Conservation (phyloP, 2,888 invertebrate species). For the Patella caerulea region DNA sequence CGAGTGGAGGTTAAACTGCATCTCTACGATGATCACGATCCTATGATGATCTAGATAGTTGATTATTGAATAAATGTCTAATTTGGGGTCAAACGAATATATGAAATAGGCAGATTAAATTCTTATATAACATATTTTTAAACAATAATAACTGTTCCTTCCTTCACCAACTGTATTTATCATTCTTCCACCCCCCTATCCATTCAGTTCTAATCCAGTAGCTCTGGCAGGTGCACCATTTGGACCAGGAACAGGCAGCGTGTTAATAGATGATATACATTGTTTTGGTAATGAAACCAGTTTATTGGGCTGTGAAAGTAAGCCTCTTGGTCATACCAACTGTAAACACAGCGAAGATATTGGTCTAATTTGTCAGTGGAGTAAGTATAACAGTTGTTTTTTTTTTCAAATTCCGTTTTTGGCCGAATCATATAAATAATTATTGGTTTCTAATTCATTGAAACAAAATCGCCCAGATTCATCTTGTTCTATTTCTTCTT, state of each 20-base stretch:
- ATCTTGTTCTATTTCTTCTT: no score
- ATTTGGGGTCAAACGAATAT: background rate
- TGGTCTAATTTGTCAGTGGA: constrained; percentile 42
- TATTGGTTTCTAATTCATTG: no score
- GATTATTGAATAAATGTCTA: no score
- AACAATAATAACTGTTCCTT: background rate
- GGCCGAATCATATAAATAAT: no score
- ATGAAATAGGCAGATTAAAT: background rate
- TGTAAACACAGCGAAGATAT: constrained; percentile 46
- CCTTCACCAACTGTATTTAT: background rate
- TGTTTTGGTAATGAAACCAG: constrained; percentile 47
- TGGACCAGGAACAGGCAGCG: constrained; percentile 44
- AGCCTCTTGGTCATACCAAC: constrained; percentile 36
- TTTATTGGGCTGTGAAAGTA: constrained; percentile 44
- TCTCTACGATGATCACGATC: no score
- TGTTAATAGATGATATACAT: constrained; percentile 47
- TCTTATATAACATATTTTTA: background rate
- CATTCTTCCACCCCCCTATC: background rate
- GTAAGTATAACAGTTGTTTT: constrained; percentile 26
- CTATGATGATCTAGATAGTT: no score
- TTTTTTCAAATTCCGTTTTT: no score
- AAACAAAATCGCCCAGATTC: no score
- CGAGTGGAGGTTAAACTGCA: no score
- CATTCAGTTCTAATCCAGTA: constrained; percentile 31
- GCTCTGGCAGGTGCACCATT: constrained; percentile 31